Conservation (phyloP, 2,888 invertebrate genomes). For the Lordiphosa fenestrarum region DNA sequence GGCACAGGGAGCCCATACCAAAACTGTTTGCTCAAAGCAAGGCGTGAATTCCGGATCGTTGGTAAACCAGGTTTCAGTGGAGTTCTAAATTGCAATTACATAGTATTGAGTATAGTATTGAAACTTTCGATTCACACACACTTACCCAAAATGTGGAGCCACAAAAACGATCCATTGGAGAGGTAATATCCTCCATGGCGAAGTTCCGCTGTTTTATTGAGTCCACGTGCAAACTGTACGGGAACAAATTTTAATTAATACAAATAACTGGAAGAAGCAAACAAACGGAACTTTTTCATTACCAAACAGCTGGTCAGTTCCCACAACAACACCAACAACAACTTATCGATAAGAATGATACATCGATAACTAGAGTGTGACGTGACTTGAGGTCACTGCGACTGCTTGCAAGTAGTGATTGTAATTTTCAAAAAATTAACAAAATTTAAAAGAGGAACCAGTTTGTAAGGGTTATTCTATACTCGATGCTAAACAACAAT, state of each 20-base stretch:
- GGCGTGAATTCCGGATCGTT: conserved; percentile 91
- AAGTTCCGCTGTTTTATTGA: conserved; percentile 19
- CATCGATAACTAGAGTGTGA: too few relatives aligned
- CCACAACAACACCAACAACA: conserved; percentile 31
- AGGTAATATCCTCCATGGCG: conserved; percentile 77
- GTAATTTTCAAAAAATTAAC: too few relatives aligned
- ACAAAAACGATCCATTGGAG: conserved; percentile 88
- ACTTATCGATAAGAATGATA: background rate
- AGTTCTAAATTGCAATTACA: conserved; percentile 84
- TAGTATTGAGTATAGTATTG: background rate
- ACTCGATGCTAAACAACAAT: too few relatives aligned
- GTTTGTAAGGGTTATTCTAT: too few relatives aligned
- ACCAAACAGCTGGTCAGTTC: conserved; percentile 33
- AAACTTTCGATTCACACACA: conserved; percentile 4
- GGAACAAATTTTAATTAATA: conserved; percentile 21
- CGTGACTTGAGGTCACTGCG: too few relatives aligned
- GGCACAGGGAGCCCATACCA: conserved; percentile 93
- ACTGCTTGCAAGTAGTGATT: too few relatives aligned
- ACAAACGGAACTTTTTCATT: conserved; percentile 15
- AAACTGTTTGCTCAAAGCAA: conserved; percentile 95
- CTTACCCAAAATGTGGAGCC: conserved; percentile 91
- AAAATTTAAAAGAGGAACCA: too few relatives aligned
- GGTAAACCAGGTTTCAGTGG: conserved; percentile 89
- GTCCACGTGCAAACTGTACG: conserved; percentile 26
- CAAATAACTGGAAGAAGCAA: conserved; percentile 23